These are phyloP conservation scores for Lithophane ornitopus DNA, from an alignment of 2,888 invertebrate species.

Conservation along the genomic window DNA sequence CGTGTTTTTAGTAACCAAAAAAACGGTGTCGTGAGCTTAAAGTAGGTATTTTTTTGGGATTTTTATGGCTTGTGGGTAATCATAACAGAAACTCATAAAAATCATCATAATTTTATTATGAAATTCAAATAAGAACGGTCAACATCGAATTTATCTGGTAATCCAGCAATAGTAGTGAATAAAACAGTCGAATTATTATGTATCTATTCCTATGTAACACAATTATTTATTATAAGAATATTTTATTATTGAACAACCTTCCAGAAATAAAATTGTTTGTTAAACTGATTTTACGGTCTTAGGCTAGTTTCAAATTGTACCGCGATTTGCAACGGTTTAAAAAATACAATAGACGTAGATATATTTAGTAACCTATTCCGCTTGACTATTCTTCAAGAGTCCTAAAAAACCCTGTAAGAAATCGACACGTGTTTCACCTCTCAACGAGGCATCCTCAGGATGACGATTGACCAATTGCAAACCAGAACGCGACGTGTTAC, in stretches of 20 bases:
- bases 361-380: no score
- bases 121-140: constrained; percentile 39
- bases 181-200: constrained; percentile 26
- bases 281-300: neutral
- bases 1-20: neutral
- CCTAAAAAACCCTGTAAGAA: no score
- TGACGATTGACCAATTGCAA: no score
- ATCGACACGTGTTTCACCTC: no score
- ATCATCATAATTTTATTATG: constrained; percentile 46
- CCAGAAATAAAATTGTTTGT: neutral
- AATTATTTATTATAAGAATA: constrained; percentile 24
- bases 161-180: constrained; percentile 17
- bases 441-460: no score
- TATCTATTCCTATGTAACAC: constrained; percentile 31
- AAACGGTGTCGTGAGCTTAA: neutral
- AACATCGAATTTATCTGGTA: constrained; percentile 42
- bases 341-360: no score
- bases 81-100: neutral
- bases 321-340: neutral
- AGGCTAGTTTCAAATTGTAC: neutral
- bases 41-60: neutral
- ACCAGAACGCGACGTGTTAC: no score
- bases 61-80: neutral
- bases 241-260: constrained; percentile 5
- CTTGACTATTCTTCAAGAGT: no score